phyloP scores from a whole-genome alignment of 2,113 vertebrate genomes.

The Columba livia region DNA sequence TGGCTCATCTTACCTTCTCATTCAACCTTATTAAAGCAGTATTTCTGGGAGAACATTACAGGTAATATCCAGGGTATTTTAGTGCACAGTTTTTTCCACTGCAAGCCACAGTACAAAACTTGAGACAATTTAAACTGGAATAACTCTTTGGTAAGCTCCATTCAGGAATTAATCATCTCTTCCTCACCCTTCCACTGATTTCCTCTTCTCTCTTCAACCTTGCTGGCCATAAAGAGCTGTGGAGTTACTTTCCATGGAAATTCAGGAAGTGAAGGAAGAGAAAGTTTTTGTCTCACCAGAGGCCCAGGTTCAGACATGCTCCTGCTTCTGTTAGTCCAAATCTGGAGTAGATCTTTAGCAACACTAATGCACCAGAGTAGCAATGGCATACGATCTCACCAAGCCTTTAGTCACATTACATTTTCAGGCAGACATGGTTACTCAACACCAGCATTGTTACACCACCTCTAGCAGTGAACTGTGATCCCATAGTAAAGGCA shows the following conservation, averaged over 20 bases:
- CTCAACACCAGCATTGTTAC: not conserved
- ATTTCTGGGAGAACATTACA: constrained; percentile 2
- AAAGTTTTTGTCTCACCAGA: not conserved
- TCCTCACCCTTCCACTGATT: not conserved
- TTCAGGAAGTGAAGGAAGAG: not conserved
- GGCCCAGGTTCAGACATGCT: not conserved
- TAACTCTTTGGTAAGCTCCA: not conserved
- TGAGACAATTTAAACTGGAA: not conserved
- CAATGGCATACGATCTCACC: not conserved
- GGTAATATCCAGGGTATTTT: not conserved
- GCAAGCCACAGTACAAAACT: not conserved
- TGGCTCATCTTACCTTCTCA: not conserved
- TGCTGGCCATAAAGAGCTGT: not conserved
- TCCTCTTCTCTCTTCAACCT: not conserved
- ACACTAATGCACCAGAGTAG: not conserved
- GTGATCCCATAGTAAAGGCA: not conserved
- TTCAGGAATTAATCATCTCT: not conserved
- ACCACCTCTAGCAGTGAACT: not conserved
- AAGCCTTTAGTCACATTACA: not conserved
- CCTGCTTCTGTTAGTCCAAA: not conserved
- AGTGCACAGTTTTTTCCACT: not conserved
- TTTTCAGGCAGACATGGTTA: not conserved
- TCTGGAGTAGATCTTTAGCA: not conserved
- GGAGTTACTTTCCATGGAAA: not conserved
- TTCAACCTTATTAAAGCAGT: not conserved